Evolutionary conservation across 2,113 vertebrate species (phyloP), one percentile per base, ranked within the genome.

Genomic region (Lasiurus borealis): DNA sequence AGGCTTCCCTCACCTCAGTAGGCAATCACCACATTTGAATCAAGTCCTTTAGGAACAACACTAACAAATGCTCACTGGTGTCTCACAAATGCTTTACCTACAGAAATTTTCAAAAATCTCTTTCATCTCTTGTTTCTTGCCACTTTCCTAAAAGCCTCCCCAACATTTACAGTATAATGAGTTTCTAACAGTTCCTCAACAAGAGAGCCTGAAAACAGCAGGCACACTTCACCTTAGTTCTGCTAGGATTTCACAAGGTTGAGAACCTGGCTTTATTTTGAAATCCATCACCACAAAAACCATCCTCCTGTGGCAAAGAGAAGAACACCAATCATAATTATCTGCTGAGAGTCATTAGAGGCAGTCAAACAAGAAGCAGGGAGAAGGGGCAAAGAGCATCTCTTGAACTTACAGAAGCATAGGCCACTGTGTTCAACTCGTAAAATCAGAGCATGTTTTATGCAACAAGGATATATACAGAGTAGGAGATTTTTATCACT

Each of bases 401-500:
- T 46, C 69, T 88, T 66, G 12, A 77, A 62, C 44, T 59, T 21
- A 90, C 2, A 78, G 88, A 62, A 85, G 75, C 29, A 89, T 40
- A 85, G 91, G 4, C 19, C 19, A 48, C 69, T 95, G 92, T 92
- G 78, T 75, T n/a, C 34, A 59, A 44, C 34, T 77, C 34, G 5
- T 34, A 8, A 69, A 64, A 69, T 27, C 34, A 91, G 11, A 90
- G 91, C 6, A 8, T 54, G 54, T 81, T 97, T 94, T 93, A 83
- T 92, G 80, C 96, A 73, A 66, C 25, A 88, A 97, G 81, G 68
- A 92, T 72, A 90, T 75, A 91, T 16, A 69, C 27, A 25, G 44
- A 48, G 23, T 4, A 69, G 78, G 82, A 97, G 29, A 97, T 77
- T 75, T 78, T 91, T 62, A 97, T 29, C 72, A 76, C 48, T 46